Evolutionary conservation across 2,113 vertebrate species (phyloP).

Genomic region (Theristicus caerulescens): DNA sequence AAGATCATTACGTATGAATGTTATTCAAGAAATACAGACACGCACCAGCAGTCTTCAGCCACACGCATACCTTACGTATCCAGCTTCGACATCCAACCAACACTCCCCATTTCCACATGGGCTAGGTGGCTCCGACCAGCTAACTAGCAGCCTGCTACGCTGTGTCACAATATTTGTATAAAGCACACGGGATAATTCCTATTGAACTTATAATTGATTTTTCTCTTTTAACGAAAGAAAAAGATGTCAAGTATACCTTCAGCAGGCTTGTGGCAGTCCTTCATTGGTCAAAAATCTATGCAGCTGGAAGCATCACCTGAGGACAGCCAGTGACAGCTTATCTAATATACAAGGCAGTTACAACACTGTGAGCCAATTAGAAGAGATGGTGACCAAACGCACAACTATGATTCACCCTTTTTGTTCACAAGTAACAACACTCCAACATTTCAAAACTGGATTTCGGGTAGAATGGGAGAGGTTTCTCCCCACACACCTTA

Average conservation of each 20-base stretch:
- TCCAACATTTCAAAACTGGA: background rate
- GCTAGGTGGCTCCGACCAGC: background rate
- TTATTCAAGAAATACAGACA: background rate
- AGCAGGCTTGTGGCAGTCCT: background rate
- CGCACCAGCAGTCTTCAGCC: background rate
- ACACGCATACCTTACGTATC: accelerated
- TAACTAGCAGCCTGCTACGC: background rate
- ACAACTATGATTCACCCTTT: conserved; percentile 14
- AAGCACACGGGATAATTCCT: background rate
- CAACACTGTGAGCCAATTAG: conserved; percentile 35
- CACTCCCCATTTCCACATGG: accelerated
- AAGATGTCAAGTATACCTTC: background rate
- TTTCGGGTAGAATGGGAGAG: background rate
- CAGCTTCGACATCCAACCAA: background rate
- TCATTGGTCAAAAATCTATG: background rate
- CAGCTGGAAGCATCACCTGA: background rate
- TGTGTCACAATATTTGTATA: background rate
- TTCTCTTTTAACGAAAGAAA: background rate
- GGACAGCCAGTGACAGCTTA: background rate
- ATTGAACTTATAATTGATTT: background rate
- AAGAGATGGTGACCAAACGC: background rate
- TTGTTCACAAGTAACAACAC: background rate
- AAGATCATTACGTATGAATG: no score
- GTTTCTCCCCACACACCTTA: background rate
- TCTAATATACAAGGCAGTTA: conserved; percentile 27